phyloP scores from a whole-genome alignment of 2,888 invertebrate genomes.

The Drosophila acutilabella region DNA sequence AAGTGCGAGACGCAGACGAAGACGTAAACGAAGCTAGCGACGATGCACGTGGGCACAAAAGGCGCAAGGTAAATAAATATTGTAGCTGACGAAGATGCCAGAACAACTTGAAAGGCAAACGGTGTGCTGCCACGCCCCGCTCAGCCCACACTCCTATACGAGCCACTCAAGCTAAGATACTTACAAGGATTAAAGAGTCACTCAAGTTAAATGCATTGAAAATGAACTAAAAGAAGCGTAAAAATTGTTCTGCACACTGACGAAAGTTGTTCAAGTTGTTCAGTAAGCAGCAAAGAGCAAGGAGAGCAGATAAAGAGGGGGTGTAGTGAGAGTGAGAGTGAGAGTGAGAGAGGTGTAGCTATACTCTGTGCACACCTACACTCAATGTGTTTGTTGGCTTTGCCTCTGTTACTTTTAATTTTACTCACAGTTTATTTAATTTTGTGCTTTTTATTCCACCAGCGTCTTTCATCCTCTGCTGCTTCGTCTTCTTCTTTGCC shows the following conservation, averaged over 20 bases:
- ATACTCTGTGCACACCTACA: conserved; percentile 31
- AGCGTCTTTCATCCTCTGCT: conserved; percentile 35
- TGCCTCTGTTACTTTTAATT: conserved; percentile 73
- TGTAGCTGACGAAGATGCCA: conserved; percentile 56
- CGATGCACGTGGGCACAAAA: conserved; percentile 78
- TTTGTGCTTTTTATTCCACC: conserved; percentile 75
- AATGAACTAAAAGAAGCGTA: conserved; percentile 83
- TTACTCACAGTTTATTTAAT: conserved; percentile 82
- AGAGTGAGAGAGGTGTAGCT: conserved; percentile 1
- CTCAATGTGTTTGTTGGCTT: conserved; percentile 46
- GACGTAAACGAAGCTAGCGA: conserved; percentile 27
- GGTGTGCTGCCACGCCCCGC: conserved; percentile 17
- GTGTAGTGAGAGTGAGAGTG: not conserved
- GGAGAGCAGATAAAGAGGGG: conserved; percentile 1
- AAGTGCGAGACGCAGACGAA: conserved; percentile 27
- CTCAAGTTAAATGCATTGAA: conserved; percentile 84
- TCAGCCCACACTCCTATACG: not conserved
- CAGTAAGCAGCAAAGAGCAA: not conserved
- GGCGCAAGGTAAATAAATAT: conserved; percentile 83
- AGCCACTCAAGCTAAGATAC: conserved; percentile 75
- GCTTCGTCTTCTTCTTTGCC: not conserved
- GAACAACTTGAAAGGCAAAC: conserved; percentile 34
- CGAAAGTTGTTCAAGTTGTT: conserved; percentile 58
- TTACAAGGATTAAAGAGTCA: conserved; percentile 84
- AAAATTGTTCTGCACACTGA: conserved; percentile 71